Conservation (phyloP, 2,113 vertebrate genomes). For the Scortum barcoo region DNA sequence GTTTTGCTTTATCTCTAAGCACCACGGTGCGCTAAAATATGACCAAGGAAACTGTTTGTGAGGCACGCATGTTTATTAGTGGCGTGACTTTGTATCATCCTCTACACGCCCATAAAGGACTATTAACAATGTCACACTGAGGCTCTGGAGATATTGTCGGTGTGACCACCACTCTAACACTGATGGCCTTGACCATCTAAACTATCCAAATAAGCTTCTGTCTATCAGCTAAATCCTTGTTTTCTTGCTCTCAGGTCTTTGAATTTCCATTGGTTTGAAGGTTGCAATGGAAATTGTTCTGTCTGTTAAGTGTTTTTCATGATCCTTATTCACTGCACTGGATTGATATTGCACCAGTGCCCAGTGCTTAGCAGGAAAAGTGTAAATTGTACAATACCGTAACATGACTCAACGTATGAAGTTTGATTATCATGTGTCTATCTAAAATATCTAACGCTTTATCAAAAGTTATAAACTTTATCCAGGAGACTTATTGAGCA, state of each 20-base stretch:
- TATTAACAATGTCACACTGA: slow-evolving; percentile 31
- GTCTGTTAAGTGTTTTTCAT: neutral
- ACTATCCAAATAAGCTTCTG: slow-evolving; percentile 2
- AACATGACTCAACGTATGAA: too few species aligned
- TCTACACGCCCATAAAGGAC: neutral
- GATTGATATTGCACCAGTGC: neutral
- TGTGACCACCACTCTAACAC: neutral
- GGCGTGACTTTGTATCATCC: neutral
- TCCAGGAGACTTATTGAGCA: too few species aligned
- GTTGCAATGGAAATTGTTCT: slow-evolving; percentile 3
- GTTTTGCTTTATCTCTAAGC: slow-evolving; percentile 14
- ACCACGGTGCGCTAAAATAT: neutral
- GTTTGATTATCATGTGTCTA: neutral
- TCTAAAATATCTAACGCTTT: neutral
- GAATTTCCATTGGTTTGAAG: slow-evolving; percentile 5
- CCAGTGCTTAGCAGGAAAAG: neutral
- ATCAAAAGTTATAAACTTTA: too few species aligned
- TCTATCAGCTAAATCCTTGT: slow-evolving; percentile 1
- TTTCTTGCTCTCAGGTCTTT: neutral
- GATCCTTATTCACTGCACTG: neutral
- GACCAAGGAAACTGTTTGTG: slow-evolving; percentile 1
- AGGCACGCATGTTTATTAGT: neutral
- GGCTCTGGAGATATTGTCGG: slow-evolving; percentile 22
- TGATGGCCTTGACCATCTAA: slow-evolving; percentile 19
- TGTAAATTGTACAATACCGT: neutral